Conservation (phyloP, 2,113 vertebrate species). For the Oncorhynchus masou region DNA sequence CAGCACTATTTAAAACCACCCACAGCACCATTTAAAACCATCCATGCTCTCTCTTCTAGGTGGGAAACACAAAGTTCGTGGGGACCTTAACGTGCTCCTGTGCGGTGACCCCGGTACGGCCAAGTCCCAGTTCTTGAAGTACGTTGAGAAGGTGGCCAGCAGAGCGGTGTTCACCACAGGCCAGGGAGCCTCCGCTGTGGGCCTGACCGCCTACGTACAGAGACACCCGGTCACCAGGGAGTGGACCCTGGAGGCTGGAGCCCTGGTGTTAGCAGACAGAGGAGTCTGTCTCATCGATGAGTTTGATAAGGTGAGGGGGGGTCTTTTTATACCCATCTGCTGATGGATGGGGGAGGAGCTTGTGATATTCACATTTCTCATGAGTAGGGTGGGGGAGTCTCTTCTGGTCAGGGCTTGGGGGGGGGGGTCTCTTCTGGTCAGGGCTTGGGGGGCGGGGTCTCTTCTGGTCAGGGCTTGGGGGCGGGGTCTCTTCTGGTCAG, state of each 20-base stretch:
- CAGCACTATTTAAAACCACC: no score
- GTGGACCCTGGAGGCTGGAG: constrained; percentile 96
- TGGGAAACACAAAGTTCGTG: constrained; percentile 95
- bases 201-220: constrained; percentile 95
- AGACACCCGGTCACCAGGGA: constrained; percentile 91
- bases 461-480: no score
- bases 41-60: constrained; percentile 63
- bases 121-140: constrained; percentile 98
- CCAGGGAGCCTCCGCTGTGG: constrained; percentile 94
- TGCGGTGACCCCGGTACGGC: constrained; percentile 96
- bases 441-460: no score
- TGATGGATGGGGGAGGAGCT: no score
- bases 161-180: constrained; percentile 95
- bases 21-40: no score
- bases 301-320: constrained; percentile 89
- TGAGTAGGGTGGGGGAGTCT: no score
- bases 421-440: no score
- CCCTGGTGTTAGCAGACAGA: constrained; percentile 92
- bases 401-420: no score
- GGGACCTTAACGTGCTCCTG: constrained; percentile 91
- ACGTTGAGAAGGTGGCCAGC: constrained; percentile 87
- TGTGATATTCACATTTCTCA: no score
- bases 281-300: constrained; percentile 96
- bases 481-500: no score
- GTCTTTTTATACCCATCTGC: no score